These are phyloP conservation scores for Sapajus apella DNA, from an alignment of 2,113 vertebrate species.

Conservation along the genomic window DNA sequence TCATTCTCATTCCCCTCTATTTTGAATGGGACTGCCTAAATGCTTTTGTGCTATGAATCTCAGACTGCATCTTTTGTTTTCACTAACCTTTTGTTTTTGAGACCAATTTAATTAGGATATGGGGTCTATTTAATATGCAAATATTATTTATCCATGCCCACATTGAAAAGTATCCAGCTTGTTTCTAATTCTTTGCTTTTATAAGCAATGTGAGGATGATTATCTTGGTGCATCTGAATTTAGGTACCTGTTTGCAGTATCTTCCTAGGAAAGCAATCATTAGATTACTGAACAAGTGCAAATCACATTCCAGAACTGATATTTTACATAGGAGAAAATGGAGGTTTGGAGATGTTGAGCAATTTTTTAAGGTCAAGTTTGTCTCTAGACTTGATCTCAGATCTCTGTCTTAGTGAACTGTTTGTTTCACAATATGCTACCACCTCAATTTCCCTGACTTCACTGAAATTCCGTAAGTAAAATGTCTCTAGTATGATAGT, in stretches of 20 bases:
- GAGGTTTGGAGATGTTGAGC: not conserved
- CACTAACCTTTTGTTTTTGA: conserved; percentile 20
- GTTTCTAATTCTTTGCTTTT: conserved; percentile 43
- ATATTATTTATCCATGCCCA: not conserved
- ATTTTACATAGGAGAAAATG: not conserved
- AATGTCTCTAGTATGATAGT: not conserved
- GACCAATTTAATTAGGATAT: conserved; percentile 23
- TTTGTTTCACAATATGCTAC: not conserved
- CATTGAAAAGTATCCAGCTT: not conserved
- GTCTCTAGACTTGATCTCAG: not conserved
- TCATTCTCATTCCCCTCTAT: not conserved
- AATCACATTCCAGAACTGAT: not conserved
- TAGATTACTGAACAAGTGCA: not conserved
- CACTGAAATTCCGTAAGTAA: not conserved
- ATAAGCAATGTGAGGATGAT: not conserved
- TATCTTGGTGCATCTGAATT: not conserved
- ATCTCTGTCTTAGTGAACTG: not conserved
- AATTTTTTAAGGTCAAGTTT: conserved; percentile 4
- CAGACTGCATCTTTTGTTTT: conserved; percentile 11
- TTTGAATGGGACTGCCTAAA: conserved; percentile 7
- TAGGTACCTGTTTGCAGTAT: not conserved
- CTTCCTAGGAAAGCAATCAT: not conserved
- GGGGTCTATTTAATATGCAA: conserved; percentile 2
- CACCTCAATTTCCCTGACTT: not conserved
- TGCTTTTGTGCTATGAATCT: conserved; percentile 8